These are phyloP conservation scores for Ceryle rudis DNA, from an alignment of 2,797 vertebrate genomes.

Conservation along the genomic window DNA sequence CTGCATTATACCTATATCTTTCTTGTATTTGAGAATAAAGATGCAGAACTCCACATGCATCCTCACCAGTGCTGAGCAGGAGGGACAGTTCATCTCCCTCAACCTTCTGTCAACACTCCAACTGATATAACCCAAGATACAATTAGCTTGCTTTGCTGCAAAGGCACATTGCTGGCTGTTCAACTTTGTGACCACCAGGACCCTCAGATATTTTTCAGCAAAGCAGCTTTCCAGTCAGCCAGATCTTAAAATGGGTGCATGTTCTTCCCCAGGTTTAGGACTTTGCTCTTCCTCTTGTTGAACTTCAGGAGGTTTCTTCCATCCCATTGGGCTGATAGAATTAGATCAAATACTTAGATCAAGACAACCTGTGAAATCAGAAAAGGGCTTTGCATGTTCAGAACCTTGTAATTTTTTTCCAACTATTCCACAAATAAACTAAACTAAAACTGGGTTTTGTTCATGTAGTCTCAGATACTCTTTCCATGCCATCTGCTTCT, in stretches of 20 bases:
- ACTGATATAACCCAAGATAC: neutral
- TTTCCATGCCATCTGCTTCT: neutral
- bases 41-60: neutral
- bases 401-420: neutral
- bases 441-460: neutral
- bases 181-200: neutral
- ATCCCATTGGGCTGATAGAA: neutral
- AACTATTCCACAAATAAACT: neutral
- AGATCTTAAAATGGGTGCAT: neutral
- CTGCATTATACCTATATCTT: fast-evolving
- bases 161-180: neutral
- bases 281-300: neutral
- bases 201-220: neutral
- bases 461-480: neutral
- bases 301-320: neutral
- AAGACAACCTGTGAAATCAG: neutral
- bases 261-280: neutral
- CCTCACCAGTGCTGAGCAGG: neutral
- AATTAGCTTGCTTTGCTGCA: fast-evolving
- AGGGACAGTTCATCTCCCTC: neutral
- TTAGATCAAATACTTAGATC: neutral
- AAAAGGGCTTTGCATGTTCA: neutral
- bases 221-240: neutral
- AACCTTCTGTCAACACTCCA: neutral
- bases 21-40: neutral